Percentiles rank a stretch among this genome's conserved stretches.
These are phyloP conservation scores for Corythornis vintsioides DNA, from an alignment of 2,113 vertebrate genomes.

Conservation along the genomic window DNA sequence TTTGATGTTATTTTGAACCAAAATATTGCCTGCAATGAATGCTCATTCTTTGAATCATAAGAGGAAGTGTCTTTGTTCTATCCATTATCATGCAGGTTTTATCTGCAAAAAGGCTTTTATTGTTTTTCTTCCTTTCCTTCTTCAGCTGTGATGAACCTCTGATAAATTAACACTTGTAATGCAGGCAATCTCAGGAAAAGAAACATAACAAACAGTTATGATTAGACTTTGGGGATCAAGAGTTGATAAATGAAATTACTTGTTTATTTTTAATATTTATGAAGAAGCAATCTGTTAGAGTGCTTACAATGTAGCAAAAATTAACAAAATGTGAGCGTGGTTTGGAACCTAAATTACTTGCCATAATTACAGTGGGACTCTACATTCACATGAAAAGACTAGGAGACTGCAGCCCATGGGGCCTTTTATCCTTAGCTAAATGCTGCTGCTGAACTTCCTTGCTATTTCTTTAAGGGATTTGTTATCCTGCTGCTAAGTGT, in stretches of 20 bases:
- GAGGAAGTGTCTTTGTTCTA: not conserved
- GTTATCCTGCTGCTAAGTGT: not conserved
- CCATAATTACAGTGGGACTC: conserved; percentile 8
- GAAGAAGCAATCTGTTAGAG: not conserved
- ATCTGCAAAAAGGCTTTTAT: not conserved
- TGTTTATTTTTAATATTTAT: conserved; percentile 37
- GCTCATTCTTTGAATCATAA: not conserved
- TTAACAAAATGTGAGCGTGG: not conserved
- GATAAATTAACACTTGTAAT: conserved; percentile 1
- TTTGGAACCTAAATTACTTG: not conserved
- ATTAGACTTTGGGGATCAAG: not conserved
- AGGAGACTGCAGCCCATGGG: not conserved
- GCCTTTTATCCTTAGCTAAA: conserved; percentile 10
- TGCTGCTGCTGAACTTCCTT: not conserved
- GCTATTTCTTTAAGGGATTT: not conserved
- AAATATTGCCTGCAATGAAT: not conserved
- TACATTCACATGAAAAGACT: not conserved
- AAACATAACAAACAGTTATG: not conserved
- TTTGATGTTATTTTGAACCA: not conserved
- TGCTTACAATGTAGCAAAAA: not conserved
- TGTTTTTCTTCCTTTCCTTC: not conserved
- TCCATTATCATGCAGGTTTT: not conserved
- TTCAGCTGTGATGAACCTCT: not conserved
- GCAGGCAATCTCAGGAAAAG: not conserved
- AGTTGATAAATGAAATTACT: conserved; percentile 1